These are phyloP conservation scores for Tetragonula clypearis DNA, from an alignment of 1,140 invertebrate genomes.

Conservation along the genomic window DNA sequence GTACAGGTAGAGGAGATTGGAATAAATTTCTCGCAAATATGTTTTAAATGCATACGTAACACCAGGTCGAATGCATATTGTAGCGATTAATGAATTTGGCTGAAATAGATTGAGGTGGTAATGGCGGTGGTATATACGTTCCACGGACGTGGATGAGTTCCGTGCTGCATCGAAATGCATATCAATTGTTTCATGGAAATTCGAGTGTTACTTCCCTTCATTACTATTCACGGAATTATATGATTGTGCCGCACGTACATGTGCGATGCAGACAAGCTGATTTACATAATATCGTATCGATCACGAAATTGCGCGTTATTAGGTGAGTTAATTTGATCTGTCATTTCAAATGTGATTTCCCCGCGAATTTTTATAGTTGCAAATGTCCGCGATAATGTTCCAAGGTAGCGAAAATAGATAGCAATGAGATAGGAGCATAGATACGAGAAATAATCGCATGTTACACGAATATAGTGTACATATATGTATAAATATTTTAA, in stretches of 20 bases:
- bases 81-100: conserved; percentile 63
- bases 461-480: background rate
- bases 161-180: conserved; percentile 62
- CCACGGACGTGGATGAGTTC: conserved; percentile 50
- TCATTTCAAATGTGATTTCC: conserved; percentile 21
- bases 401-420: background rate
- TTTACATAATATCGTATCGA: conserved; percentile 66
- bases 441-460: background rate
- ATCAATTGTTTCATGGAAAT: conserved; percentile 70
- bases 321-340: conserved; percentile 56
- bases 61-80: conserved; percentile 63
- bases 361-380: background rate
- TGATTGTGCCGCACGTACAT: conserved; percentile 41
- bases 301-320: conserved; percentile 56
- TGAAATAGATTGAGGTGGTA: conserved; percentile 65
- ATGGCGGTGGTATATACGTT: conserved; percentile 55
- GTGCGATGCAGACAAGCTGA: conserved; percentile 53
- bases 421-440: too few species aligned
- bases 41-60: conserved; percentile 60
- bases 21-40: conserved; percentile 58
- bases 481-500: background rate
- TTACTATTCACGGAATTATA: conserved; percentile 67
- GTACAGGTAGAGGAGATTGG: conserved; percentile 3
- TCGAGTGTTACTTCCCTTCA: conserved; percentile 66
- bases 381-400: background rate